Conservation (phyloP, 2,888 invertebrate genomes). For the Chydorus sphaericus region DNA sequence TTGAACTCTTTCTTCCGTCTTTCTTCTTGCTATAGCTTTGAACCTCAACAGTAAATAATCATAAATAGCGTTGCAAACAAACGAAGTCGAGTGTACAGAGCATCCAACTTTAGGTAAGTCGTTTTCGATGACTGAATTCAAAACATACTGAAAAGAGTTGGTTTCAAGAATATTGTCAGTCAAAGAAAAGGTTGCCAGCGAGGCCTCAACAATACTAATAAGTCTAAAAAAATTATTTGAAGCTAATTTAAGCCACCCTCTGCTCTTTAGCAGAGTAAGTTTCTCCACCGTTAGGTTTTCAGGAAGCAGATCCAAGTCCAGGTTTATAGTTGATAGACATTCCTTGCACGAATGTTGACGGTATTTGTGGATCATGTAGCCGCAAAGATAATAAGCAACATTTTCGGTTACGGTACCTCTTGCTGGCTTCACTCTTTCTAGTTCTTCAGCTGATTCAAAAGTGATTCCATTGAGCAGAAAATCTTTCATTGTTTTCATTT, state of each 20-base stretch:
- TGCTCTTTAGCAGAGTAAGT: neutral
- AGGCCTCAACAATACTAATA: neutral
- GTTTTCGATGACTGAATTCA: neutral
- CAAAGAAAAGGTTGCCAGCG: neutral
- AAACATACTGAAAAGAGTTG: neutral
- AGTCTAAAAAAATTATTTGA: neutral
- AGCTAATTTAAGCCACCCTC: neutral
- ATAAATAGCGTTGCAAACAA: neutral
- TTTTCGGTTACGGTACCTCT: too few relatives aligned
- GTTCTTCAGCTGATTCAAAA: neutral
- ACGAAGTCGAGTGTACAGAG: neutral
- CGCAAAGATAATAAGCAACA: neutral
- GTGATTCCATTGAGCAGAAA: neutral
- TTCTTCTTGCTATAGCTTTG: too few relatives aligned
- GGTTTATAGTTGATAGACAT: neutral
- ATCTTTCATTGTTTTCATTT: neutral
- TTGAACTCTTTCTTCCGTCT: too few relatives aligned
- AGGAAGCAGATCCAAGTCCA: neutral
- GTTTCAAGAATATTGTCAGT: neutral
- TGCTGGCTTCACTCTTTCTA: too few relatives aligned
- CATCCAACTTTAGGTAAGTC: neutral
- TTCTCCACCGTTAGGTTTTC: neutral
- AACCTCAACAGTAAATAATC: neutral
- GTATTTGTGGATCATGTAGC: constrained; percentile 1
- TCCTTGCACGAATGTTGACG: neutral